Evolutionary conservation across 2,888 invertebrate species (phyloP), one percentile per base, ranked within the genome.

Genomic region (Epinotia bilunana): DNA sequence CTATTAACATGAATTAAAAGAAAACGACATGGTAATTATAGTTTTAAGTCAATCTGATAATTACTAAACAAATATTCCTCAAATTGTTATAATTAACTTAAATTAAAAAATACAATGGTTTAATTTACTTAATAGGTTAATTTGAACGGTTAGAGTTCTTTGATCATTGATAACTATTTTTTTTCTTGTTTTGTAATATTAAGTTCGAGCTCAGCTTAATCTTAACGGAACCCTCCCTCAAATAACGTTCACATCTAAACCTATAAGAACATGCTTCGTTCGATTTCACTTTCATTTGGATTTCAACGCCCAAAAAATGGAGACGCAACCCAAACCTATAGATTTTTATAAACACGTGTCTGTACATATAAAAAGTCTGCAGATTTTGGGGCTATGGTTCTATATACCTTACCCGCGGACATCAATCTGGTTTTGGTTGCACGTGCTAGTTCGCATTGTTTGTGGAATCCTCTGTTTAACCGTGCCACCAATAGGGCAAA

Each of bases 301-400:
- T 46, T 70, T 70, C 39, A 61, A 74, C 76, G 78, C 70, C 75
- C 74, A 77, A 76, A 76, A 78, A 78, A 82, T 81, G 80, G 77
- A 83, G 84, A 81, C 83, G 82, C n/a, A 16, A 46, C 81, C 82
- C 77, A 79, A 78, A 73, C 76, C 57, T 68, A 77, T 83, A 39
- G 83, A 90, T 79, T 80, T 84, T 43, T 81, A 80, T 39, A 80
- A 78, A 55, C 84, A 86, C 68, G 81, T 89, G 63, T 84, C 86
- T 39, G 76, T 86, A 78, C 84, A 87, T 77, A 80, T 88, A 20
- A 77, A 78, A 39, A 76, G 83, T 13, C 77, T 90, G n/a, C 86
- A 88, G 77, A 76, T 81, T 7, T 81, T 80, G 33, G 82, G 86
- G 9, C 63, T 90, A 65, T 90, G 89, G 88, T 84, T 88, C 71